Conservation (phyloP, 2,113 vertebrate genomes). For the Hassar affinis region DNA sequence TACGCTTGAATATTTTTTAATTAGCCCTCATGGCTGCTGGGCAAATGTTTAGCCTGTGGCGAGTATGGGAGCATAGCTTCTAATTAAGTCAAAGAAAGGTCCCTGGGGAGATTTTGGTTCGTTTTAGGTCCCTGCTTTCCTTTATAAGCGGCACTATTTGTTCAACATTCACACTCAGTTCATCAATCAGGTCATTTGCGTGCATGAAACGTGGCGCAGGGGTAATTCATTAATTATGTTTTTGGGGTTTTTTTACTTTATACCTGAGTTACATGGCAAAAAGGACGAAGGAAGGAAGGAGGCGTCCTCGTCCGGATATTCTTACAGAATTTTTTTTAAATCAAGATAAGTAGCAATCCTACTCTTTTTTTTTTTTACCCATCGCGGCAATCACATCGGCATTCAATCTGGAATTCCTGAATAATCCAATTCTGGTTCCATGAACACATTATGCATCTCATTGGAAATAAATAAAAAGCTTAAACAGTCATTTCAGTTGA, state of each 20-base stretch:
- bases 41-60: background rate
- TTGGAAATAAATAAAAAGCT: background rate
- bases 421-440: no score
- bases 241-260: background rate
- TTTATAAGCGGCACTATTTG: background rate
- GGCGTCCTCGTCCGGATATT: background rate
- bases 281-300: background rate
- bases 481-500: background rate
- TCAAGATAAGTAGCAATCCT: background rate
- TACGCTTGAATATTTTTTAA: constrained; percentile 25
- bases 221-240: background rate
- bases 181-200: background rate
- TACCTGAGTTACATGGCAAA: background rate
- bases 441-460: no score
- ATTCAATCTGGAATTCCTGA: background rate
- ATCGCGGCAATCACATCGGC: background rate
- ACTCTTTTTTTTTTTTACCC: background rate
- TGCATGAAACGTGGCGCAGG: background rate
- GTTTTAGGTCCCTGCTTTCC: background rate
- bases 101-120: background rate
- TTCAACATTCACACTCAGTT: background rate
- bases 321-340: background rate
- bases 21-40: constrained; percentile 15
- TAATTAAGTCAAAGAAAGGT: background rate
- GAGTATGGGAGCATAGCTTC: background rate